A percentile compares a stretch with the other conserved stretches of the same genome.
phyloP scores from a whole-genome alignment of 2,888 invertebrate genomes.

The Scaptomyza flava region DNA sequence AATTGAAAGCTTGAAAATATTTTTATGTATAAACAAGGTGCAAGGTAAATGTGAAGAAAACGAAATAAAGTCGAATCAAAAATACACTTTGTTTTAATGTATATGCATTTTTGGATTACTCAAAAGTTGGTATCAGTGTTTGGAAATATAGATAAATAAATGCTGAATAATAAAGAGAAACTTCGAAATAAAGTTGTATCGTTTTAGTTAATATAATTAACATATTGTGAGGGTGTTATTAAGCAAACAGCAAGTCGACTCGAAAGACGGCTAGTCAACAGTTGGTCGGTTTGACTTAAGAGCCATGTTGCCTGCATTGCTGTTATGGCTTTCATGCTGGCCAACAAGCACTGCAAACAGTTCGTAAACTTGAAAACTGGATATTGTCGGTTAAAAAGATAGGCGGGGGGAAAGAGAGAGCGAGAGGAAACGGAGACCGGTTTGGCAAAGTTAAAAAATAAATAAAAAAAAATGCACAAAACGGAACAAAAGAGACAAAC shows the following conservation, averaged over 20 bases:
- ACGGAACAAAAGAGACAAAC: slow-evolving; percentile 43
- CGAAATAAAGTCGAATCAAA: background rate
- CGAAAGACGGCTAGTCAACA: slow-evolving; percentile 56
- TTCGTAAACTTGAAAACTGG: slow-evolving; percentile 77
- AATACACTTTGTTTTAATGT: slow-evolving; percentile 1
- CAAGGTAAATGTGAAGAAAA: slow-evolving; percentile 47
- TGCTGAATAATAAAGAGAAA: background rate
- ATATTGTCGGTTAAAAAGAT: slow-evolving; percentile 33
- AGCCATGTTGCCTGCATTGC: slow-evolving; percentile 33
- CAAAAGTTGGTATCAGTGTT: background rate
- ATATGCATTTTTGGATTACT: too few species aligned
- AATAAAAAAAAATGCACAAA: slow-evolving; percentile 66
- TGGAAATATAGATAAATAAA: too few species aligned
- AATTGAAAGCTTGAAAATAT: slow-evolving; percentile 62
- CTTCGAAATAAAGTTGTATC: too few species aligned
- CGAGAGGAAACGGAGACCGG: slow-evolving; percentile 52
- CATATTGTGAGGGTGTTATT: slow-evolving; percentile 19
- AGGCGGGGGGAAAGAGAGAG: background rate
- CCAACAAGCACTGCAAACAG: slow-evolving; percentile 49
- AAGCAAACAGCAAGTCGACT: slow-evolving; percentile 35
- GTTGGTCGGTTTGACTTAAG: slow-evolving; percentile 47
- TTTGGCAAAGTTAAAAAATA: slow-evolving; percentile 46
- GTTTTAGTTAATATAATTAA: slow-evolving; percentile 1
- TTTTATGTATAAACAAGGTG: slow-evolving; percentile 69
- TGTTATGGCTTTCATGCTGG: slow-evolving; percentile 46